Evolutionary conservation across 2,113 vertebrate species (phyloP).

Genomic region (Dicaeum eximium): DNA sequence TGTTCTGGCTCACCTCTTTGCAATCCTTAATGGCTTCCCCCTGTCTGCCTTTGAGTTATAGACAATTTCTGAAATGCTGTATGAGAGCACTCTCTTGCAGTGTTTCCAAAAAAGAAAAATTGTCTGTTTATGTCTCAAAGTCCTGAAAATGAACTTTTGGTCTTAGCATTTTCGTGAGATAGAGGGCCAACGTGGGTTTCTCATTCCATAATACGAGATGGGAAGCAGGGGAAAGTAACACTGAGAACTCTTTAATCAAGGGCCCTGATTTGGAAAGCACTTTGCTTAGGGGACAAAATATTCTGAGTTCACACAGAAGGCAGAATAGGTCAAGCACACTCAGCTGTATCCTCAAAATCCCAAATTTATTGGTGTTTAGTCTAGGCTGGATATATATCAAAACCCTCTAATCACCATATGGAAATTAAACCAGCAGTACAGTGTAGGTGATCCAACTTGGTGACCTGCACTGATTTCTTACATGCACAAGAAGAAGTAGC

Average conservation of each 20-base stretch:
- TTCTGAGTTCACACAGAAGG: not conserved
- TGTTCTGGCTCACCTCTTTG: constrained; percentile 19
- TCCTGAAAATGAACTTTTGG: not conserved
- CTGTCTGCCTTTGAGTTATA: constrained; percentile 32
- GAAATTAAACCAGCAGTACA: not conserved
- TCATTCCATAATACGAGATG: not conserved
- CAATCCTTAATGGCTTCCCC: constrained; percentile 34
- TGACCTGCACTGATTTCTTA: not conserved
- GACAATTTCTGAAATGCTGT: constrained; percentile 37
- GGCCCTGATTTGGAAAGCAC: not conserved
- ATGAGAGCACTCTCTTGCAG: constrained; percentile 5
- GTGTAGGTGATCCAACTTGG: not conserved
- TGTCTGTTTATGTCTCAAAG: constrained; percentile 8
- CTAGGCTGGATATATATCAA: not conserved
- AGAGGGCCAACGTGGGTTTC: not conserved
- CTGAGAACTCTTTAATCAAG: not conserved
- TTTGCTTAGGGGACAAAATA: not conserved
- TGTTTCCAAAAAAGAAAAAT: constrained; percentile 24
- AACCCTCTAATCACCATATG: not conserved
- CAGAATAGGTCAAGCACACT: not conserved
- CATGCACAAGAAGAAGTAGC: not conserved
- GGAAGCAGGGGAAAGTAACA: not conserved
- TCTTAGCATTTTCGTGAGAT: not conserved
- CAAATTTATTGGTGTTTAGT: not conserved
- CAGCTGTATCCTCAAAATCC: not conserved